Conservation (phyloP, 2,888 invertebrate genomes). For the Ophion costatus region DNA sequence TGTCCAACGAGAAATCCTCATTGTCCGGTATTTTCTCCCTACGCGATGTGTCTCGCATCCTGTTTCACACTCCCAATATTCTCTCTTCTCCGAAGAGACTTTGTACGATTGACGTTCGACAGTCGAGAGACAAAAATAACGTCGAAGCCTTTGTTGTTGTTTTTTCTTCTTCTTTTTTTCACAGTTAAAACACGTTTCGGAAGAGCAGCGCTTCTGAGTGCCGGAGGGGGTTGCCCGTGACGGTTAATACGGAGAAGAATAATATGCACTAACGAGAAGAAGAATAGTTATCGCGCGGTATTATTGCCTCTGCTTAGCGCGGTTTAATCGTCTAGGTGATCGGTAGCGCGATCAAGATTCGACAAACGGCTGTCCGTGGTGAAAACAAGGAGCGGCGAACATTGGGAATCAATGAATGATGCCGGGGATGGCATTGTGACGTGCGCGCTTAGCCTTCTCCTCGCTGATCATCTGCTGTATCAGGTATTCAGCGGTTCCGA, state of each 20-base stretch:
- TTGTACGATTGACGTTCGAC: neutral
- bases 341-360: neutral
- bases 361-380: neutral
- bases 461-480: constrained; percentile 98
- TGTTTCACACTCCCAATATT: neutral
- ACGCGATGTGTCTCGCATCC: neutral
- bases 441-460: constrained; percentile 97
- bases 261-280: neutral
- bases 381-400: neutral
- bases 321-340: neutral
- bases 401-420: constrained; percentile 87
- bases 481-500: constrained; percentile 96
- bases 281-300: neutral
- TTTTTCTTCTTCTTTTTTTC: neutral
- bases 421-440: constrained; percentile 92
- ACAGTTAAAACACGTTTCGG: neutral
- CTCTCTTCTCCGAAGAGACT: neutral
- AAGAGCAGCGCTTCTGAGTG: neutral
- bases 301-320: neutral
- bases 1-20: neutral
- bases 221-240: neutral
- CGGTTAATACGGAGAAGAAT: constrained; percentile 22
- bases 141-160: neutral
- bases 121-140: neutral
- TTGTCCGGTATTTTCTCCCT: constrained; percentile 11